Evolutionary conservation across 2,797 vertebrate genomes (phyloP).

Genomic region (Falco rusticolus): DNA sequence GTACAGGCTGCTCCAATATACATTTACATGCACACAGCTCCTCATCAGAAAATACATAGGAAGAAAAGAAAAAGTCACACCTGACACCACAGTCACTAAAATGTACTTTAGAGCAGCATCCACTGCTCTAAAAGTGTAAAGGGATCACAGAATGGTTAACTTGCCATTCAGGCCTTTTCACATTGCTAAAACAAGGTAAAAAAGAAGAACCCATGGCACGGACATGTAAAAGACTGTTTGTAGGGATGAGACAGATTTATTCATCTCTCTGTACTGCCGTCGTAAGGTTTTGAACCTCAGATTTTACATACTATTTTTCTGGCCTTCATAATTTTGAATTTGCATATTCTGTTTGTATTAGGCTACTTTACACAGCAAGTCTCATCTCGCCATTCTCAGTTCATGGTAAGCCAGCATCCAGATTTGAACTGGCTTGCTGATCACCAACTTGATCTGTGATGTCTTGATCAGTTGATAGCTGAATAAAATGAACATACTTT

Average conservation of each 20-base stretch:
- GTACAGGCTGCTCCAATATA: neutral
- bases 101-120: neutral
- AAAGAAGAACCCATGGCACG: neutral
- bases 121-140: neutral
- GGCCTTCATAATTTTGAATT: neutral
- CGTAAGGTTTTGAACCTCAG: neutral
- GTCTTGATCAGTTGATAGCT: neutral
- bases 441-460: neutral
- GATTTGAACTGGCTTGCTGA: neutral
- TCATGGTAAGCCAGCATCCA: neutral
- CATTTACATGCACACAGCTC: neutral
- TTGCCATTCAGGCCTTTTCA: neutral
- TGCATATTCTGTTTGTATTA: neutral
- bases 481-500: neutral
- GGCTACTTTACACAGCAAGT: neutral
- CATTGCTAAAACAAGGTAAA: neutral
- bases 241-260: neutral
- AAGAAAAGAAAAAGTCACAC: neutral
- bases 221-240: neutral
- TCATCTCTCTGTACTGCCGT: neutral
- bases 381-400: neutral
- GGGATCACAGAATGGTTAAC: neutral
- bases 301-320: neutral
- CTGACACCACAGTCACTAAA: neutral
- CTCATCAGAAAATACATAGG: neutral